Evolutionary conservation across 1,140 invertebrate species (phyloP).

Genomic region (Drosophila varians): DNA sequence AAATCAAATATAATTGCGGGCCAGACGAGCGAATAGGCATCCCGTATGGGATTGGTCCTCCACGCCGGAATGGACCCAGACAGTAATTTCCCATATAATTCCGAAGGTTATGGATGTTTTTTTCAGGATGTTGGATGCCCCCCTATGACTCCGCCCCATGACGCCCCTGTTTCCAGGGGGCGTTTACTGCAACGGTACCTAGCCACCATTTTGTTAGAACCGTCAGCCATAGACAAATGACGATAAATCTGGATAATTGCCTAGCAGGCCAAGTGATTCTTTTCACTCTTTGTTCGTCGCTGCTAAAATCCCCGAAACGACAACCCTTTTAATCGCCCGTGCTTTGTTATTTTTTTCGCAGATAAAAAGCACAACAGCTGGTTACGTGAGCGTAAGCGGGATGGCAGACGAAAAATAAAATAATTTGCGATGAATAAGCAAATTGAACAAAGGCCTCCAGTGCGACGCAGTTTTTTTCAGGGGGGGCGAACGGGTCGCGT

Average conservation of each 20-base stretch:
- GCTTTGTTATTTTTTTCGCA: constrained; percentile 1
- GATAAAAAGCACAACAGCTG: constrained; percentile 40
- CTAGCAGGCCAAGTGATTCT: constrained; percentile 5
- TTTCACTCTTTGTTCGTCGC: constrained; percentile 18
- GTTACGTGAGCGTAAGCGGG: constrained; percentile 58
- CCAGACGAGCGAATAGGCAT: background rate
- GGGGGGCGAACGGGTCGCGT: background rate
- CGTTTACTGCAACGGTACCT: constrained; percentile 22
- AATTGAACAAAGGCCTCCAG: constrained; percentile 65
- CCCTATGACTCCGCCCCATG: too few species aligned
- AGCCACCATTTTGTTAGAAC: constrained; percentile 54
- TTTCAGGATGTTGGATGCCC: background rate
- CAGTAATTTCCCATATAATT: background rate
- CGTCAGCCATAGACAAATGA: background rate
- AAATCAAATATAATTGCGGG: constrained; percentile 44
- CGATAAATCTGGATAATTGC: constrained; percentile 3
- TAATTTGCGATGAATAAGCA: constrained; percentile 69
- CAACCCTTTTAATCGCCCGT: constrained; percentile 5
- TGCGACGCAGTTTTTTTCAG: constrained; percentile 24
- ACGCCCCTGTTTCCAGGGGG: background rate
- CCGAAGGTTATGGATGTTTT: background rate
- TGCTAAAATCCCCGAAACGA: constrained; percentile 19
- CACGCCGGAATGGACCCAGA: background rate
- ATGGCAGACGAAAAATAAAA: constrained; percentile 48
- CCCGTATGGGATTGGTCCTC: background rate